These are phyloP conservation scores for Podarcis cretensis DNA, from an alignment of 2,113 vertebrate genomes.

Conservation along the genomic window DNA sequence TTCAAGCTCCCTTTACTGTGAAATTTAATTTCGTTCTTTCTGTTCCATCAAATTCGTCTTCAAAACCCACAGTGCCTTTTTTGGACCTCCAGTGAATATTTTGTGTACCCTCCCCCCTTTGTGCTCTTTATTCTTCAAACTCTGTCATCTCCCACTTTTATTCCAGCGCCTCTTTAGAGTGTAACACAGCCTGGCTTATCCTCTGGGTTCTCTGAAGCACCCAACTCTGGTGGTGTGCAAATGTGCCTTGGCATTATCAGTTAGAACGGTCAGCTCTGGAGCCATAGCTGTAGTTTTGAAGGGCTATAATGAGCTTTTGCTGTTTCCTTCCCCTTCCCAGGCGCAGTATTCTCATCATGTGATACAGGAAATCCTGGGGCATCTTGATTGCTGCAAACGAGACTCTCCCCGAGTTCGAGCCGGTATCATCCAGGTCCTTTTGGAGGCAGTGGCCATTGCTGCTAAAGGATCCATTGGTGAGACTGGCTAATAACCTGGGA, in stretches of 20 bases:
- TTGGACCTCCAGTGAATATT: neutral
- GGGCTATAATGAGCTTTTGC: neutral
- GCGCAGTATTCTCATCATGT: conserved; percentile 98
- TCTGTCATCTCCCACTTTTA: no score
- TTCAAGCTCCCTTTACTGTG: no score
- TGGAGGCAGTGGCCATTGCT: conserved; percentile 96
- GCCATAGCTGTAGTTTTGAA: neutral
- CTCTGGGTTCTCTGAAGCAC: neutral
- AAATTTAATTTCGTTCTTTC: neutral
- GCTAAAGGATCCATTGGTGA: conserved; percentile 97
- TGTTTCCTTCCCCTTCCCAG: conserved; percentile 68
- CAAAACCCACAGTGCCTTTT: neutral
- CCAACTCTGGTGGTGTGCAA: neutral
- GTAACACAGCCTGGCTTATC: neutral
- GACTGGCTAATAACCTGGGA: conserved; percentile 18
- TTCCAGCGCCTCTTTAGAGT: neutral
- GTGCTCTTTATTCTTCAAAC: neutral
- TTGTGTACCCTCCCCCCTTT: neutral
- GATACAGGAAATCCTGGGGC: conserved; percentile 95
- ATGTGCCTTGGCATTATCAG: neutral
- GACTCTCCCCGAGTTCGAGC: conserved; percentile 89
- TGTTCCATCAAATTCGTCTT: neutral
- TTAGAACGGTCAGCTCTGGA: neutral
- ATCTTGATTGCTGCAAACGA: conserved; percentile 89
- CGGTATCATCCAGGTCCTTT: conserved; percentile 95